Base-by-base conservation (phyloP, 1,140 invertebrate species). In the Aphelenchoides fujianensis region DNA sequence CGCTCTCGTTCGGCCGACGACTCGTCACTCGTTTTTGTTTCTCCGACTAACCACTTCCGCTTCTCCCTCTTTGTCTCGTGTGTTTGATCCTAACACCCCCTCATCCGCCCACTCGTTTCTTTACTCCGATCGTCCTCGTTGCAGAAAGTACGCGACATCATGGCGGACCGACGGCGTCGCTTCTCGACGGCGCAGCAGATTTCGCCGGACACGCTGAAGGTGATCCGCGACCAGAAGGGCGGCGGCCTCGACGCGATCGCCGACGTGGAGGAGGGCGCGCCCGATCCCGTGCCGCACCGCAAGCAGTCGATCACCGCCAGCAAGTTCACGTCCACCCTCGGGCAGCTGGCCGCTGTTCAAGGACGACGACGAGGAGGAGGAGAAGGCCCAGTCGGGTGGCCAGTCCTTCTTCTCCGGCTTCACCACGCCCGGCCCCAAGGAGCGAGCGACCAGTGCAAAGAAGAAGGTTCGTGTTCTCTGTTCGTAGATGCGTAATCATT, bases 371-470 rank as follows among this genome's bases (percentile, higher is more conserved):
- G 79, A 80, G 36, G 79, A 81, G 59, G 79, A 78, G 5, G 73
- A 23, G 52, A 48, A 31, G 57, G 36, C 37, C 28, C 36, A 36
- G 16, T 30, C 34, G 41, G 74, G 74, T 41, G 69, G 70, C 48
- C 63, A 79, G 27, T 74, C 78, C 16, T 79, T 82, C 48, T 75
- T 83, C 70, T 68, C 70, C 37, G 82, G 70, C 9, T 83, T 81
- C 41, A 83, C 81, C 23, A 83, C 81, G 9, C 81, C 81, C 7
- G 81, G 81, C 12, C 81, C 81, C 9, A 79, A 77, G 69, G 81
- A 83, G 64, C 37, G 80, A 54, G 81, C 82, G 3, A 80, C 73
- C 35, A 80, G 78, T 71, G 82, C 78, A 63, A 81, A 83, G 71
- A 83, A 83, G 48, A 84, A 83, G 69, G 76, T 75, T 19, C 36